Conservation (phyloP, 2,797 vertebrate genomes). For the Macroramphosus scolopax region DNA sequence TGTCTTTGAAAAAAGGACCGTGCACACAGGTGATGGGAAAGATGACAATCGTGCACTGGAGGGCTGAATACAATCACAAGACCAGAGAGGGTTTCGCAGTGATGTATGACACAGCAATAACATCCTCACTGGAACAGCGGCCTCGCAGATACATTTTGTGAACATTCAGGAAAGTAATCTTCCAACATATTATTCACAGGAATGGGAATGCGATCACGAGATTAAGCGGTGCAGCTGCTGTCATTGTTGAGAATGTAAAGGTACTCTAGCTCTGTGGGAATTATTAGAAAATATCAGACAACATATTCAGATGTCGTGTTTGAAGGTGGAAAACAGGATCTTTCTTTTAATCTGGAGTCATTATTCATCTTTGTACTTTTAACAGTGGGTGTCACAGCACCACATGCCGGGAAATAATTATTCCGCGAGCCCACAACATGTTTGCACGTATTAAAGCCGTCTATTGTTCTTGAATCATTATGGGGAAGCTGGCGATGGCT, state of each 20-base stretch:
- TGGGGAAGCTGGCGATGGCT: too few relatives aligned
- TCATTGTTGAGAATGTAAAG: constrained; percentile 8
- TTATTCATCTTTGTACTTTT: constrained; percentile 19
- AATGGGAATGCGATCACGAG: too few relatives aligned
- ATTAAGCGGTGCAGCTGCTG: constrained; percentile 3
- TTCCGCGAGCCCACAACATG: constrained; percentile 2
- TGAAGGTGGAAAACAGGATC: constrained; percentile 8
- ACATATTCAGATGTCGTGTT: constrained; percentile 17
- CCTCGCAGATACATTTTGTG: too few relatives aligned
- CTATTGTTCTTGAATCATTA: not conserved
- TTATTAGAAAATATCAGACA: constrained; percentile 23
- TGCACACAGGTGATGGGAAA: too few relatives aligned
- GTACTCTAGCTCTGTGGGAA: constrained; percentile 22
- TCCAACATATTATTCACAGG: too few relatives aligned
- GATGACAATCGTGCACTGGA: too few relatives aligned
- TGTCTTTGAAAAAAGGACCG: too few relatives aligned
- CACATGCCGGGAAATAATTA: constrained; percentile 18
- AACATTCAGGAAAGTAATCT: constrained; percentile 5
- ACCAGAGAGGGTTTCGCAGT: constrained; percentile 11
- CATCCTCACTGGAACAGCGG: too few relatives aligned
- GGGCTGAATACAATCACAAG: too few relatives aligned
- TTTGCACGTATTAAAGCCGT: constrained; percentile 2
- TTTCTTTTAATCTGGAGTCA: too few relatives aligned
- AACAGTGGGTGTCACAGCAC: constrained; percentile 14
- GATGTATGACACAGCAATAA: constrained; percentile 7